Evolutionary conservation across 1,140 invertebrate genomes (phyloP).

Genomic region (Drosophila nannoptera): DNA sequence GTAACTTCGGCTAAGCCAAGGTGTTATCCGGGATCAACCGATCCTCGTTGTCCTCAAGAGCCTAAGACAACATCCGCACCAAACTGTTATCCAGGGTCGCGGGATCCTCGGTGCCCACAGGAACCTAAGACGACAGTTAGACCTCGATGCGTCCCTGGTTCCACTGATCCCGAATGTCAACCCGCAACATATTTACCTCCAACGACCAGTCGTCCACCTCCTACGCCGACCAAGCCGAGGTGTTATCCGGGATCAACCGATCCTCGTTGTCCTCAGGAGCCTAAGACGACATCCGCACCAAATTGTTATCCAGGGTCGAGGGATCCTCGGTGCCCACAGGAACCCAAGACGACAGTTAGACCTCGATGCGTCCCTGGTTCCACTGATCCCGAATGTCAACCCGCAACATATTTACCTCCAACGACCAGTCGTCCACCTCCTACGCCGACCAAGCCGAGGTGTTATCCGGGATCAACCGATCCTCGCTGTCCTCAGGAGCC

Average conservation of each 20-base stretch:
- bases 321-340: constrained; percentile 29
- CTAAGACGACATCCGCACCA: not conserved
- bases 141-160: constrained; percentile 38
- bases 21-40: constrained; percentile 28
- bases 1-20: constrained; percentile 66
- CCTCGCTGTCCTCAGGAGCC: constrained; percentile 17
- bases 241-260: constrained; percentile 76
- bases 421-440: not conserved
- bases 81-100: constrained; percentile 19
- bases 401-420: constrained; percentile 7
- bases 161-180: not conserved
- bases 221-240: not conserved
- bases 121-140: not conserved
- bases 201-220: not conserved
- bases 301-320: constrained; percentile 70
- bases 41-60: constrained; percentile 12
- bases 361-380: constrained; percentile 80
- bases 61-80: constrained; percentile 4
- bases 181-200: not conserved
- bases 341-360: not conserved
- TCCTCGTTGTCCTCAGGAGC: constrained; percentile 64
- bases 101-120: no score
- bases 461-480: constrained; percentile 36
- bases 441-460: constrained; percentile 51
- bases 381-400: constrained; percentile 54